Conservation (phyloP, 2,113 vertebrate species). For the Pedionomus torquatus region DNA sequence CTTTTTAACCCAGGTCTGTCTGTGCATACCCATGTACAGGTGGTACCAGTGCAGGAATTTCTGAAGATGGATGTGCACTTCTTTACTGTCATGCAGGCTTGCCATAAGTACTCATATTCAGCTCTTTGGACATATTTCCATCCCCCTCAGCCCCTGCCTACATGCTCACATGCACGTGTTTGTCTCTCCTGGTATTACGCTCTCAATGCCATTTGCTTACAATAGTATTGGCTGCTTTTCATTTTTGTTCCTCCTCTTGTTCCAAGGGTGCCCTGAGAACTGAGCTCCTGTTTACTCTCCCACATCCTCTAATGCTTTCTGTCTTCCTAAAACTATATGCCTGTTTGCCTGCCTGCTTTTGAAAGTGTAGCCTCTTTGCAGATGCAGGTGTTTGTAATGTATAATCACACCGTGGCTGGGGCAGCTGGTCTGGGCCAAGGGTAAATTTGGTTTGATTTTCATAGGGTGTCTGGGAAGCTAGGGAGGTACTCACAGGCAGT, state of each 20-base stretch:
- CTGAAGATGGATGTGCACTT: background rate
- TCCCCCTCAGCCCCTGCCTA: accelerated
- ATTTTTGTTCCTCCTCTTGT: background rate
- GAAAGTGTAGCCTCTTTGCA: background rate
- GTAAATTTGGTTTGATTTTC: background rate
- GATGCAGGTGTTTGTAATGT: background rate
- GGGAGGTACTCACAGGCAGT: background rate
- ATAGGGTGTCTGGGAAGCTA: background rate
- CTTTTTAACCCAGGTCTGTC: background rate
- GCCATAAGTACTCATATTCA: background rate
- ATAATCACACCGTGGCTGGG: accelerated
- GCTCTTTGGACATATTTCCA: background rate
- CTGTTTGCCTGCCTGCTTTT: background rate
- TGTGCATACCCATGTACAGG: accelerated
- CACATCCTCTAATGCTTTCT: background rate
- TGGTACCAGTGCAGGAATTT: accelerated
- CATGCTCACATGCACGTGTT: accelerated
- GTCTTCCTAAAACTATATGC: background rate
- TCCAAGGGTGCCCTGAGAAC: background rate
- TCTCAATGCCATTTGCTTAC: background rate
- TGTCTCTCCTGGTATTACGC: background rate
- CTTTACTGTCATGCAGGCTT: background rate
- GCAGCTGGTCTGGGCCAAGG: background rate
- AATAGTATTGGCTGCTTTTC: background rate
- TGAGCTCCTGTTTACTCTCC: background rate